Percentiles rank a stretch among this genome's conserved stretches.
These are phyloP conservation scores for Brachionus asplanchnoidis DNA, from an alignment of 1,140 invertebrate species.

Conservation along the genomic window DNA sequence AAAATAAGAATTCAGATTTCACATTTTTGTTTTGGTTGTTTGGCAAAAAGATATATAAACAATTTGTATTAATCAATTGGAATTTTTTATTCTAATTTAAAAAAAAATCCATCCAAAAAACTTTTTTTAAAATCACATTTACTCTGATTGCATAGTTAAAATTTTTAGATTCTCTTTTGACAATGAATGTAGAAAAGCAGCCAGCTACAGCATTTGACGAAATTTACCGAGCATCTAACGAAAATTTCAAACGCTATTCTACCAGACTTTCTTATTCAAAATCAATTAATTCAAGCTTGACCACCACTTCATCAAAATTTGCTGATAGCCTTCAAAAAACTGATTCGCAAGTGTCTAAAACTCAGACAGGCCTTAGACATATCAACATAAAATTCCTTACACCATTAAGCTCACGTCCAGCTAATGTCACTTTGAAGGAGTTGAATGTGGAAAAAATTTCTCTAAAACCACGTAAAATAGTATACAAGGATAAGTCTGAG, in stretches of 20 bases:
- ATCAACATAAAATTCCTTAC: not conserved
- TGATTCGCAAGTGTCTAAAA: not conserved
- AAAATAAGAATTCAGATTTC: not conserved
- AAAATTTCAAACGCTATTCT: slow-evolving; percentile 1
- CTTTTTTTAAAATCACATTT: not conserved
- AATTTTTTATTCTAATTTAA: not conserved
- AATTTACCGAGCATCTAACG: not conserved
- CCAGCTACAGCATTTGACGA: not conserved
- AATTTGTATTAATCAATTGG: not conserved
- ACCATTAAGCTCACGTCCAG: not conserved
- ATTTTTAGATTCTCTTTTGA: not conserved
- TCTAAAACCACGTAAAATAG: not conserved
- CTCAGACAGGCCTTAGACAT: not conserved
- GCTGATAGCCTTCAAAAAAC: not conserved
- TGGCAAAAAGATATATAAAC: not conserved
- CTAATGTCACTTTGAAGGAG: not conserved
- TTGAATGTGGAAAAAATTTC: slow-evolving; percentile 10
- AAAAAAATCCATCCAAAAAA: not conserved
- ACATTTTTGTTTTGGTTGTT: not conserved
- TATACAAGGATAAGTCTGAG: slow-evolving; percentile 16
- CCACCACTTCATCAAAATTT: not conserved
- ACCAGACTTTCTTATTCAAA: not conserved
- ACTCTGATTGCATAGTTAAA: not conserved
- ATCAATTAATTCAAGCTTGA: not conserved
- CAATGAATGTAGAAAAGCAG: not conserved